These are phyloP conservation scores for Micromesistius poutassou DNA, from an alignment of 2,797 vertebrate genomes.

Conservation along the genomic window DNA sequence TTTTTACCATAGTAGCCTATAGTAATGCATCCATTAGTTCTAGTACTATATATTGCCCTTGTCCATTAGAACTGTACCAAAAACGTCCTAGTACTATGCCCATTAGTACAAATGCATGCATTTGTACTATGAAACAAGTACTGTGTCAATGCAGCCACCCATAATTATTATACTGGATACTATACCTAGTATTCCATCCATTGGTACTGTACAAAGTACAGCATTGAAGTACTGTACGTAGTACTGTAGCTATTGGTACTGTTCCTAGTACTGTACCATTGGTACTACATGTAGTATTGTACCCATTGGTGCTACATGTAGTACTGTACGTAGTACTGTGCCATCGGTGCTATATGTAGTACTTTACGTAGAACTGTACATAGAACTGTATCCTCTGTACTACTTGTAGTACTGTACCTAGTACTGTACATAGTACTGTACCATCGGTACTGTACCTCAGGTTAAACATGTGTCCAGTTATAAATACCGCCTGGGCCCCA, in stretches of 20 bases:
- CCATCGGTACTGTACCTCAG: constrained; percentile 24
- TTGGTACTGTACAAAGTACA: not conserved
- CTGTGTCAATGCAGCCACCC: too few relatives aligned
- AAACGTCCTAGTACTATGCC: not conserved
- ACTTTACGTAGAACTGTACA: not conserved
- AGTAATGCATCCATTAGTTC: not conserved
- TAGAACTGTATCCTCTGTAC: not conserved
- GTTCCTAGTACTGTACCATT: too few relatives aligned
- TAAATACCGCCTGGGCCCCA: constrained; percentile 59
- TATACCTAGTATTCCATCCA: not conserved
- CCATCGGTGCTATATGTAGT: too few relatives aligned
- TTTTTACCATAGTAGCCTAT: not conserved
- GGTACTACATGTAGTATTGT: too few relatives aligned
- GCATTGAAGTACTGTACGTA: not conserved
- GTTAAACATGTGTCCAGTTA: constrained; percentile 33
- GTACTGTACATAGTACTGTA: not conserved
- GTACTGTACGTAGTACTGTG: too few relatives aligned
- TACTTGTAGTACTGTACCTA: not conserved
- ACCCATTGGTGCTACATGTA: too few relatives aligned
- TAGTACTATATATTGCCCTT: not conserved
- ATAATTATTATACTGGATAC: not conserved
- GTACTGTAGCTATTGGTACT: too few relatives aligned
- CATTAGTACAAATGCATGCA: constrained; percentile 11
- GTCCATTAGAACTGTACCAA: not conserved
- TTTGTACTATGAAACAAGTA: too few relatives aligned